phyloP scores from a whole-genome alignment of 2,113 vertebrate species.

The Brevimyrus niger region DNA sequence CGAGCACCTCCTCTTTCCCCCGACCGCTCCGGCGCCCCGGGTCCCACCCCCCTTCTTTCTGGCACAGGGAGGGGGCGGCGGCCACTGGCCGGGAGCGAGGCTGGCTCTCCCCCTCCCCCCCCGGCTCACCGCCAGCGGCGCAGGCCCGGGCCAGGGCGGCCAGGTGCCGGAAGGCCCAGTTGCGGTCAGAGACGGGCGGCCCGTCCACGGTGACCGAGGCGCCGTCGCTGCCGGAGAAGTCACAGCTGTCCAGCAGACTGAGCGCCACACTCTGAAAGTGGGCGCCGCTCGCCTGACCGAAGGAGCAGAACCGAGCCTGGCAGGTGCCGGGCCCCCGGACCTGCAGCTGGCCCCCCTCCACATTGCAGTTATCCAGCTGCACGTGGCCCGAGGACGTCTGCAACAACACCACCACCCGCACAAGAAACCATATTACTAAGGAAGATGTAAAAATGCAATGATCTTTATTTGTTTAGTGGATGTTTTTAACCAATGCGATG shows the following conservation, averaged over 20 bases:
- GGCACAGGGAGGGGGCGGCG: slow-evolving; percentile 41
- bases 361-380: slow-evolving; percentile 84
- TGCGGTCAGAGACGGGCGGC: slow-evolving; percentile 70
- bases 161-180: slow-evolving; percentile 85
- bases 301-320: slow-evolving; percentile 84
- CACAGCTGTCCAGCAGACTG: slow-evolving; percentile 80
- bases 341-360: slow-evolving; percentile 79
- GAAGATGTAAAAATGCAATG: not conserved
- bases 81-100: slow-evolving; percentile 23
- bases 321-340: slow-evolving; percentile 76
- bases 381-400: slow-evolving; percentile 80
- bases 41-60: slow-evolving; percentile 38
- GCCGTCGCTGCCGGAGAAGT: slow-evolving; percentile 78
- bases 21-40: slow-evolving; percentile 24
- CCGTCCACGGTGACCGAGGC: slow-evolving; percentile 82
- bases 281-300: slow-evolving; percentile 73
- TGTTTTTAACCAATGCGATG: not conserved
- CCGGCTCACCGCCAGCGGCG: slow-evolving; percentile 22
- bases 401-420: not conserved
- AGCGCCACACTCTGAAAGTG: slow-evolving; percentile 70
- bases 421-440: not conserved
- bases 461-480: not conserved
- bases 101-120: not conserved
- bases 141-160: slow-evolving; percentile 64
- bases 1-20: slow-evolving; percentile 33